These are phyloP conservation scores for Trematomus loennbergii DNA, from an alignment of 2,113 vertebrate species.

Conservation along the genomic window DNA sequence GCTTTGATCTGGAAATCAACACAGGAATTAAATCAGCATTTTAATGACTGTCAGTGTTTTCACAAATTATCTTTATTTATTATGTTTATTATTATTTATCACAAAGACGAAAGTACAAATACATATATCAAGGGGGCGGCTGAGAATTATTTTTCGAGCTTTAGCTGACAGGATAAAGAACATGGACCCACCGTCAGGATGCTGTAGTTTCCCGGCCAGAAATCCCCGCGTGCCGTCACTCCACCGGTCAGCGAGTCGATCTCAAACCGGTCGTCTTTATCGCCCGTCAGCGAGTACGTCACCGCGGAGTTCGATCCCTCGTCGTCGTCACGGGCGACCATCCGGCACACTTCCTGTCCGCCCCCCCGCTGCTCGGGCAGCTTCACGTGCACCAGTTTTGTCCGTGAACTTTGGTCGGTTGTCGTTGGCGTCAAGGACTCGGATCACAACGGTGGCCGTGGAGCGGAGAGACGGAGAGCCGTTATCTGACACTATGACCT, in stretches of 20 bases:
- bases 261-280: constrained; percentile 81
- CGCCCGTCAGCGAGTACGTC: constrained; percentile 89
- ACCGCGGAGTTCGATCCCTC: constrained; percentile 88
- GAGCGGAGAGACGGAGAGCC: constrained; percentile 89
- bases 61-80: too few species aligned
- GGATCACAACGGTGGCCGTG: constrained; percentile 90
- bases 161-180: too few species aligned
- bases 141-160: too few species aligned
- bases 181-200: constrained; percentile 88
- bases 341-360: constrained; percentile 84
- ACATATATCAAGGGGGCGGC: too few species aligned
- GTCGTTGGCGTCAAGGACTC: constrained; percentile 92
- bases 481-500: constrained; percentile 93
- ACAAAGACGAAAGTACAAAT: too few species aligned
- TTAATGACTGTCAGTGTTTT: neutral
- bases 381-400: constrained; percentile 90
- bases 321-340: constrained; percentile 91
- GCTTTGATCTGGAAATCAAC: constrained; percentile 89
- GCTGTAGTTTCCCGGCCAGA: constrained; percentile 90
- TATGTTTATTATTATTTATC: too few species aligned
- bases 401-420: constrained; percentile 90
- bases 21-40: constrained; percentile 4
- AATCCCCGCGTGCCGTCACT: constrained; percentile 86
- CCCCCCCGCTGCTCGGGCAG: constrained; percentile 80
- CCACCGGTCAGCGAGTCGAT: constrained; percentile 87